Evolutionary conservation across 2,113 vertebrate species (phyloP).

Genomic region (Caracal caracal): DNA sequence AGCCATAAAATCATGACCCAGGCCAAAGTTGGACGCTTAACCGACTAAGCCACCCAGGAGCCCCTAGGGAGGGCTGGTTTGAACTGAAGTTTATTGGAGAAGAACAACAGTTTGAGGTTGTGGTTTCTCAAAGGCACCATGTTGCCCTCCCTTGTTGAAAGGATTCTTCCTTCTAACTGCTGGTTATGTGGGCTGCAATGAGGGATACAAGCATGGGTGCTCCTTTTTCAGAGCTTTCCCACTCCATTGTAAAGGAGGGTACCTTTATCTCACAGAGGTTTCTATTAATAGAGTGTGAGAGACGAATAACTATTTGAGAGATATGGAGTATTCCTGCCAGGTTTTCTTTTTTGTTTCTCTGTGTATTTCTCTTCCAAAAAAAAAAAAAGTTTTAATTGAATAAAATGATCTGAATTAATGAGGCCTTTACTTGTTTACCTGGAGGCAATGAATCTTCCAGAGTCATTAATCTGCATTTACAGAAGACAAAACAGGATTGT

Average conservation of each 20-base stretch:
- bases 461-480: not conserved
- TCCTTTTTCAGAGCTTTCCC: not conserved
- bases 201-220: not conserved
- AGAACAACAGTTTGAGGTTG: not conserved
- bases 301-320: not conserved
- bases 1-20: no score
- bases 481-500: not conserved
- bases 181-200: not conserved
- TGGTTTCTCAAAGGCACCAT: not conserved
- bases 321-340: not conserved
- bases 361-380: not conserved
- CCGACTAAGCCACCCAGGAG: no score
- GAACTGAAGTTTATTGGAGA: not conserved
- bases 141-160: not conserved
- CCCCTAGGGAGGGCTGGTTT: not conserved
- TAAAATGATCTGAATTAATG: conserved; percentile 23
- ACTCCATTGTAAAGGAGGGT: not conserved
- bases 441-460: not conserved
- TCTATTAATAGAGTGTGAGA: not conserved
- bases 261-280: not conserved
- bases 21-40: no score
- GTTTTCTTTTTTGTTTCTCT: not conserved
- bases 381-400: not conserved
- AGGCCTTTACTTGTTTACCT: not conserved
- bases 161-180: not conserved